phyloP scores from a whole-genome alignment of 1,140 invertebrate species.

The Drepana arcuata region DNA sequence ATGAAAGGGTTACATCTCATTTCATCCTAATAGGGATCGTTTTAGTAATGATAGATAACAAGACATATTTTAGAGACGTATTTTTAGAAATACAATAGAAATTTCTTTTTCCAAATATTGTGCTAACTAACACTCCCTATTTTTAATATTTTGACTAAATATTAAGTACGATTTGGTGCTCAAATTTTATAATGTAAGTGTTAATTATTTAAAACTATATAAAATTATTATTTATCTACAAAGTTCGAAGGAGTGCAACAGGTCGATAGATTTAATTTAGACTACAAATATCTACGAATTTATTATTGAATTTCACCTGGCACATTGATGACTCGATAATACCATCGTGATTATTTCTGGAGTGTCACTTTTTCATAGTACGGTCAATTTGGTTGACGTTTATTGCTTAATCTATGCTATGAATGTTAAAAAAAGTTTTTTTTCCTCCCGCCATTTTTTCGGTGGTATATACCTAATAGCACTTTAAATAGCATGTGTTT shows the following conservation, averaged over 20 bases:
- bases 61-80: neutral
- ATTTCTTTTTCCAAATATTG: conserved; percentile 52
- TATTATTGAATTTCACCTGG: conserved; percentile 12
- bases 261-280: conserved; percentile 30
- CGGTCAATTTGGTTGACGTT: too few relatives aligned
- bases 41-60: neutral
- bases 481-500: too few relatives aligned
- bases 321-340: conserved; percentile 9
- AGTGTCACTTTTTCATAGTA: too few relatives aligned
- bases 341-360: neutral
- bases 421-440: too few relatives aligned
- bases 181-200: conserved; percentile 66
- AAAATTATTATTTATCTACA: conserved; percentile 64
- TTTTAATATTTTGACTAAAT: conserved; percentile 66
- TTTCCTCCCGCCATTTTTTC: too few relatives aligned
- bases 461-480: too few relatives aligned
- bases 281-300: conserved; percentile 25
- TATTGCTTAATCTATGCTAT: too few relatives aligned
- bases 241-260: conserved; percentile 49
- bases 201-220: conserved; percentile 58
- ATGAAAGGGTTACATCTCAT: conserved; percentile 40
- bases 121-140: conserved; percentile 63
- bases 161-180: conserved; percentile 71
- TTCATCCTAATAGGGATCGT: conserved; percentile 36
- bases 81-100: conserved; percentile 36